These are phyloP conservation scores for Hypothenemus hampei DNA, from an alignment of 1,140 invertebrate species.

Conservation along the genomic window DNA sequence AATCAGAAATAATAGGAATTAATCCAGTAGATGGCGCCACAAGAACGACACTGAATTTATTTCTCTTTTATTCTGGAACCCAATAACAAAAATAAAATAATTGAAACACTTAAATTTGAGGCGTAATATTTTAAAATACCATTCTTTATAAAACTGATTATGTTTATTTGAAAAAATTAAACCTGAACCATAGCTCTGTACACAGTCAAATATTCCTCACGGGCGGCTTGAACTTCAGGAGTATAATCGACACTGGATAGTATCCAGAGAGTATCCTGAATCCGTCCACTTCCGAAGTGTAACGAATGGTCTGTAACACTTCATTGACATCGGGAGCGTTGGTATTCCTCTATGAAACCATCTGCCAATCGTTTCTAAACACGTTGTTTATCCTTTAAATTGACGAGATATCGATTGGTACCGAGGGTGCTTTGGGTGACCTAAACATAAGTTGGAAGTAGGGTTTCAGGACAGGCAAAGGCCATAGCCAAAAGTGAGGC, in stretches of 20 bases:
- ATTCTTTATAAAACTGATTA: no score
- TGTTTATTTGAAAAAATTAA: no score
- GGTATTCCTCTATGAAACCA: conserved; percentile 17
- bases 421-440: conserved; percentile 18
- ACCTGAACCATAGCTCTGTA: no score
- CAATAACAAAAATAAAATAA: no score
- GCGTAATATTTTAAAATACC: no score
- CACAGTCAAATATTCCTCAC: conserved; percentile 8
- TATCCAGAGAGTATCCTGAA: conserved; percentile 20
- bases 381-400: conserved; percentile 2
- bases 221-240: conserved; percentile 19
- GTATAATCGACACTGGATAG: conserved; percentile 9
- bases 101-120: no score
- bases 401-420: conserved; percentile 12
- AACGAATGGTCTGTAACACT: background rate
- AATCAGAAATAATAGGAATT: no score
- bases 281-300: conserved; percentile 14
- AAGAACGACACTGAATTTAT: no score
- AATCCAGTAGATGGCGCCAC: no score
- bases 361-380: conserved; percentile 18
- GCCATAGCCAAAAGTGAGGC: background rate
- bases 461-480: conserved; percentile 11
- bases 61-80: no score
- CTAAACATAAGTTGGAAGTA: conserved; percentile 4
- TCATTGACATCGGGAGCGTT: conserved; percentile 6